Evolutionary conservation across 1,140 invertebrate species (phyloP).

Genomic region (Trissolcus basalis): DNA sequence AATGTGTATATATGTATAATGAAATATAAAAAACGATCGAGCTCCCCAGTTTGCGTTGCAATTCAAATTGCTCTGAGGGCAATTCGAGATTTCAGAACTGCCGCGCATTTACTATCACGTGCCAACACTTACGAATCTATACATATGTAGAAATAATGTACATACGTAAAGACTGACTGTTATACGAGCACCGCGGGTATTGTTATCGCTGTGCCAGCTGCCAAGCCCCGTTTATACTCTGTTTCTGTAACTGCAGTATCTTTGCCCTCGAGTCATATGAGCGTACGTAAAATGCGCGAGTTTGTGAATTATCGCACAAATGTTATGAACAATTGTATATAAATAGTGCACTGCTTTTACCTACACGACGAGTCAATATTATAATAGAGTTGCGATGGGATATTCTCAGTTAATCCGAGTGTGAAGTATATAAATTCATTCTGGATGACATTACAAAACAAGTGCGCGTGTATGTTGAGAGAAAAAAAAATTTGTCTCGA

Average conservation of each 20-base stretch:
- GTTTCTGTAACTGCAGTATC: constrained; percentile 56
- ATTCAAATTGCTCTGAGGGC: constrained; percentile 56
- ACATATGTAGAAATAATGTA: constrained; percentile 55
- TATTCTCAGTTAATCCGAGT: too few species aligned
- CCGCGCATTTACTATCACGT: constrained; percentile 51
- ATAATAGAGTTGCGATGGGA: too few species aligned
- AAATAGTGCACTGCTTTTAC: constrained; percentile 36
- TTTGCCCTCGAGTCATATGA: constrained; percentile 53
- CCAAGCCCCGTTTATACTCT: constrained; percentile 62
- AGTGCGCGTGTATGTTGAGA: too few species aligned
- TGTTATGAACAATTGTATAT: constrained; percentile 45
- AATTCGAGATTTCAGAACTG: constrained; percentile 64
- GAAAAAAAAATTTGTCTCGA: too few species aligned
- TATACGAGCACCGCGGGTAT: constrained; percentile 69
- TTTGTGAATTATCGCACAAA: constrained; percentile 43
- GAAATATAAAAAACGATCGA: constrained; percentile 53
- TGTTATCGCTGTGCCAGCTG: constrained; percentile 69
- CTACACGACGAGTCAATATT: constrained; percentile 10
- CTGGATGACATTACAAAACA: too few species aligned
- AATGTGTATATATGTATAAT: constrained; percentile 44
- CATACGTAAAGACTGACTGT: constrained; percentile 59
- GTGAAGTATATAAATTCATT: too few species aligned
- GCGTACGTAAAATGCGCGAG: constrained; percentile 39
- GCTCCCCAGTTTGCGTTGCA: constrained; percentile 41
- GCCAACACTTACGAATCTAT: constrained; percentile 58